Base-by-base conservation (phyloP, 2,113 vertebrate species). In the Pterocles gutturalis region DNA sequence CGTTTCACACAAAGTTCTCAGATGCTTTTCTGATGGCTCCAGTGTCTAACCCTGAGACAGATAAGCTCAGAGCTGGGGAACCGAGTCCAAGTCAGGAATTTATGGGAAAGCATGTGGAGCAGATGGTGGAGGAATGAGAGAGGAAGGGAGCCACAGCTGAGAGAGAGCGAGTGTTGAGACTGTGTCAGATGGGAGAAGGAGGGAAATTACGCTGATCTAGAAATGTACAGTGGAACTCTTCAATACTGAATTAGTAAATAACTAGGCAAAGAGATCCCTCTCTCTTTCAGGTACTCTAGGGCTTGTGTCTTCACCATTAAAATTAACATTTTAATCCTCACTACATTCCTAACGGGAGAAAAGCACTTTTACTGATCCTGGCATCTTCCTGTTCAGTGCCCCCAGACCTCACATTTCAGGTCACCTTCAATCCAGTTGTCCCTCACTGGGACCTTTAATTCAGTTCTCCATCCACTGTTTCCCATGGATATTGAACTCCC, bases 171-270 rank as follows among this genome's bases (percentile, higher is more conserved):
- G 84, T 94, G 96, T 96, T 96, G 96, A 91, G 96, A 90, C 82
- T 90, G 92, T 90, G 95, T 97, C 96, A 97, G 96, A 96, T 96
- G 96, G 96, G 88, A 96, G 96, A 83, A 95, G 82, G 90, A 94
- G 85, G 93, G 41, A 93, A 95, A 95, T 93, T 90, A 86, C 88
- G 95, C 92, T 96, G 92, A 96, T 90, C 92, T 96, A 90, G 93
- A 97, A 96, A 93, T 75, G 90, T 81, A 62, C 92, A 88, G 55
- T 89, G 85, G 66, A 91, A 67, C 55, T 95, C 75, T 86, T 81
- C 58, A 28, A 51, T 60, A 12, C 0, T 17, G 72, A 83, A 54
- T 66, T 38, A 70, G 87, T 90, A 86, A 92, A 92, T 93, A 90
- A 60, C 8, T 19, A 90, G 51, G 67, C 31, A 90, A 77, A 93